Conservation (phyloP, 2,797 vertebrate genomes). For the Astyanax mexicanus region DNA sequence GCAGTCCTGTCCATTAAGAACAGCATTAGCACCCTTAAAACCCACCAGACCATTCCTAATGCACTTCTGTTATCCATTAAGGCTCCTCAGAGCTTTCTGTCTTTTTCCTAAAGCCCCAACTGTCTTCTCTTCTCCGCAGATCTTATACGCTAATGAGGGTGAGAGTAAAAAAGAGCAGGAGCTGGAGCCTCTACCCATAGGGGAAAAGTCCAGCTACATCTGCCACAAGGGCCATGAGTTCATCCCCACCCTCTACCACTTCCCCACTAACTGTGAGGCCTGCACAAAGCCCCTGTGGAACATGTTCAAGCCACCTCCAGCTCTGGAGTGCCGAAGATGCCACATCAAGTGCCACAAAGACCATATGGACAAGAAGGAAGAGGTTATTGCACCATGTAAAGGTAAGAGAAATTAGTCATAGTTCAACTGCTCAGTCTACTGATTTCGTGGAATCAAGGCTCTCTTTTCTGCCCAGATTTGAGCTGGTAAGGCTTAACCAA, state of each 20-base stretch:
- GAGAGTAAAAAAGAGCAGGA: slow-evolving; percentile 91
- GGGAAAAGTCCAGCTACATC: slow-evolving; percentile 89
- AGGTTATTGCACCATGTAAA: slow-evolving; percentile 88
- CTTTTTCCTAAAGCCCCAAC: not conserved
- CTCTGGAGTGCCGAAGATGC: slow-evolving; percentile 88
- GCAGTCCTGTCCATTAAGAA: not conserved
- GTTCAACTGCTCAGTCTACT: too few relatives aligned
- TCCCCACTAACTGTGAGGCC: slow-evolving; percentile 89
- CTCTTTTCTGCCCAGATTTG: too few relatives aligned
- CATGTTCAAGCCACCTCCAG: slow-evolving; percentile 90
- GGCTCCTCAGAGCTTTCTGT: not conserved
- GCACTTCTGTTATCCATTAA: not conserved
- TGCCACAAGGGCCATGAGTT: slow-evolving; percentile 92
- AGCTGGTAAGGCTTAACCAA: too few relatives aligned
- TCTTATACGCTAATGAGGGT: slow-evolving; percentile 90
- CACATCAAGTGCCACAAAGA: slow-evolving; percentile 92
- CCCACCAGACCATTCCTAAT: not conserved
- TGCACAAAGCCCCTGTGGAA: slow-evolving; percentile 91
- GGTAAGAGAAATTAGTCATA: too few relatives aligned
- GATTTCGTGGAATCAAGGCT: too few relatives aligned
- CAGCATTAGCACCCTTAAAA: not conserved
- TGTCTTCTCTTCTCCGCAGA: slow-evolving; percentile 67
- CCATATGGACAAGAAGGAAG: slow-evolving; percentile 90
- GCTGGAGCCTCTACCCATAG: slow-evolving; percentile 80
- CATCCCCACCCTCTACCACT: slow-evolving; percentile 90